These are phyloP conservation scores for Tyrannus savana DNA, from an alignment of 2,113 vertebrate genomes.

Conservation along the genomic window DNA sequence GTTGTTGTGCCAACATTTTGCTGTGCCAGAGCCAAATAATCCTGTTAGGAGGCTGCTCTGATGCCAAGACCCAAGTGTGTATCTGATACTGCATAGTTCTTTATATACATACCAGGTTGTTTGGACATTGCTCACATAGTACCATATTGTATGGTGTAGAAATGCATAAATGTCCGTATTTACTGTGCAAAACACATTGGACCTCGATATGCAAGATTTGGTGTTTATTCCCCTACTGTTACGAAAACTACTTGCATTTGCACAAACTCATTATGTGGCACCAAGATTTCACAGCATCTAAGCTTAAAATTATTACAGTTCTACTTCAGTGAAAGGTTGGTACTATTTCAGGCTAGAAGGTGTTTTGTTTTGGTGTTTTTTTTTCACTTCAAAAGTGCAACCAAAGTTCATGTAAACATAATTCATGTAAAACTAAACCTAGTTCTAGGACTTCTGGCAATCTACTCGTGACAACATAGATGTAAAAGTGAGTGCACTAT, in stretches of 20 bases:
- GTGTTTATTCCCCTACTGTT: slow-evolving; percentile 3
- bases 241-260: slow-evolving; percentile 26
- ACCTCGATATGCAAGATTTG: slow-evolving; percentile 2
- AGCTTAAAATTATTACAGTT: slow-evolving; percentile 9
- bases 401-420: background rate
- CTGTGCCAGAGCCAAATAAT: background rate
- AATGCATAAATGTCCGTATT: background rate
- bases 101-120: background rate
- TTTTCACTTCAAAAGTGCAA: background rate
- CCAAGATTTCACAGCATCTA: slow-evolving; percentile 24
- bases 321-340: background rate
- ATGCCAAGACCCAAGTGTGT: background rate
- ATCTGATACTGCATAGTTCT: background rate
- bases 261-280: slow-evolving; percentile 34
- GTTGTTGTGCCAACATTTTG: background rate
- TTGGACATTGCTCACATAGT: background rate
- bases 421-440: background rate
- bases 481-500: background rate
- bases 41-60: background rate
- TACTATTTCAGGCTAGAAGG: background rate
- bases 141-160: background rate
- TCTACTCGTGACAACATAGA: background rate
- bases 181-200: slow-evolving; percentile 4
- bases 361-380: background rate
- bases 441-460: background rate